Conservation (phyloP, 2,888 invertebrate species). For the Carpatolechia fugitivella region DNA sequence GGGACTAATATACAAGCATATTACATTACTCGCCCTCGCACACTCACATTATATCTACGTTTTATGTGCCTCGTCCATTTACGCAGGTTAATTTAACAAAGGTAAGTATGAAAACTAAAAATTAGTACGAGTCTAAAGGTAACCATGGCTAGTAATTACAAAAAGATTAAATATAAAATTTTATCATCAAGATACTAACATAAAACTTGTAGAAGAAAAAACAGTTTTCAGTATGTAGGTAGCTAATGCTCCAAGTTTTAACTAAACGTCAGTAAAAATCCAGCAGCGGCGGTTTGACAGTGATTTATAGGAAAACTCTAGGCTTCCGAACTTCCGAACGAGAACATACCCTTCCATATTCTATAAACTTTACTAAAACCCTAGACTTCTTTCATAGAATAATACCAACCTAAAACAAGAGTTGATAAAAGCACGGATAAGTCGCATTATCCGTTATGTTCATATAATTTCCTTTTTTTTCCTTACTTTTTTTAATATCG, state of each 20-base stretch:
- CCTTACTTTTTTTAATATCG: too few species aligned
- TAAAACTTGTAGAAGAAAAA: too few species aligned
- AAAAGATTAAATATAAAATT: too few species aligned
- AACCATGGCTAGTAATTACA: too few species aligned
- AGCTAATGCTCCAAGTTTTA: neutral
- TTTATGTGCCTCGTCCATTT: constrained; percentile 1
- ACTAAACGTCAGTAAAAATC: constrained; percentile 1
- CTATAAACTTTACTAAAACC: neutral
- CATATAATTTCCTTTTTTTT: too few species aligned
- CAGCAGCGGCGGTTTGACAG: neutral
- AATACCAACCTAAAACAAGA: neutral
- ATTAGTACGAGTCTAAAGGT: too few species aligned
- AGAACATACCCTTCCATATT: neutral
- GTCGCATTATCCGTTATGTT: too few species aligned
- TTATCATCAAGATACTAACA: too few species aligned
- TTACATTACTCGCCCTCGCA: constrained; percentile 6
- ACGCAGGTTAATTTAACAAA: neutral
- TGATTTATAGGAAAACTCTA: neutral
- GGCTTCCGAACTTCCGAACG: neutral
- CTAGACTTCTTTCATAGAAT: neutral
- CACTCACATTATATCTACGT: neutral
- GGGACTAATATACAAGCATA: constrained; percentile 7
- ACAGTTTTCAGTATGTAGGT: neutral
- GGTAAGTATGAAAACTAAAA: too few species aligned
- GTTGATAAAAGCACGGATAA: too few species aligned